Evolutionary conservation across 2,113 vertebrate genomes (phyloP).

Genomic region (Manacus vitellinus): DNA sequence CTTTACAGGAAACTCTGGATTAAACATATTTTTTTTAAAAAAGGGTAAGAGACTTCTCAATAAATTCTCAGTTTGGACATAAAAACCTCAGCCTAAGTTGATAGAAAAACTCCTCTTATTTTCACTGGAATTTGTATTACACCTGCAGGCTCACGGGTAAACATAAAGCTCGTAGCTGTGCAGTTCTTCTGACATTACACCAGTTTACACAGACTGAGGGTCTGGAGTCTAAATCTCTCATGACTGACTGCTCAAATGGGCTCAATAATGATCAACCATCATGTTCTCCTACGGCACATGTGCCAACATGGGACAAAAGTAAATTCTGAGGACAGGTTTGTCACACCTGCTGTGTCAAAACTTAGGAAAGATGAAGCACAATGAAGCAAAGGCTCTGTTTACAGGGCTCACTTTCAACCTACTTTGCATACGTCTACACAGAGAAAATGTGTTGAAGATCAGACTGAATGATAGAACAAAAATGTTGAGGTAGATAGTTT

Average conservation of each 20-base stretch:
- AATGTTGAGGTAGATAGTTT: not conserved
- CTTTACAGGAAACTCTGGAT: not conserved
- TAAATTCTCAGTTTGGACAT: not conserved
- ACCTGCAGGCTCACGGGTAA: not conserved
- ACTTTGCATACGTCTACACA: not conserved
- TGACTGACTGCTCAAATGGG: not conserved
- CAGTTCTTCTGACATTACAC: not conserved
- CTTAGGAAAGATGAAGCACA: not conserved
- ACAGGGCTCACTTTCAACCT: not conserved
- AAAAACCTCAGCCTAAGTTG: not conserved
- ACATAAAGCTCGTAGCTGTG: not conserved
- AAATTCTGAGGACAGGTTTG: not conserved
- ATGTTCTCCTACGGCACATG: not conserved
- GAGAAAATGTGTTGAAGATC: not conserved
- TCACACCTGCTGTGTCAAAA: not conserved
- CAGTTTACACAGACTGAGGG: not conserved
- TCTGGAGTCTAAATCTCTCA: not conserved
- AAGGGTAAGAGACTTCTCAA: not conserved
- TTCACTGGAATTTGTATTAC: not conserved
- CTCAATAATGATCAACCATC: not conserved
- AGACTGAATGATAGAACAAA: not conserved
- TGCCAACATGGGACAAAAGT: not conserved
- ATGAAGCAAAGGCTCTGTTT: not conserved
- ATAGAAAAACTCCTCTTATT: not conserved
- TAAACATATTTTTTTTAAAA: not conserved